phyloP scores from a whole-genome alignment of 2,113 vertebrate species.

The Chaetorhynchus papuensis region DNA sequence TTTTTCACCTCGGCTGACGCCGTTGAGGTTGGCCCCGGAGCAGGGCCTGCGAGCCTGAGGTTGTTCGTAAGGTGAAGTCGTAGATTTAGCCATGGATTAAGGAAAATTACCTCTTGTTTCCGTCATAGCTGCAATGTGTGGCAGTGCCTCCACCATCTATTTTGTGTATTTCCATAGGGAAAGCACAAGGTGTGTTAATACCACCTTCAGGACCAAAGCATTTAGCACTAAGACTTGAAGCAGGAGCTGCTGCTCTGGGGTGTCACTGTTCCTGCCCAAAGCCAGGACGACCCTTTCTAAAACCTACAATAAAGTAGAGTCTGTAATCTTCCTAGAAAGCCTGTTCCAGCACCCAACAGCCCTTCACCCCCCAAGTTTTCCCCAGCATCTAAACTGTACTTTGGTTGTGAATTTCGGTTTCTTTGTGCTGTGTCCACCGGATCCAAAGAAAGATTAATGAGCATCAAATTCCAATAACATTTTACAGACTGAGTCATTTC shows the following conservation, averaged over 20 bases:
- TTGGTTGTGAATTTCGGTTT: not conserved
- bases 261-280: not conserved
- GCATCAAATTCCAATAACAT: not conserved
- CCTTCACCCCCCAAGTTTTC: not conserved
- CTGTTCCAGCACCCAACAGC: not conserved
- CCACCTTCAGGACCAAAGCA: not conserved
- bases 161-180: not conserved
- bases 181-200: not conserved
- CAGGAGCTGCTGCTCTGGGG: not conserved
- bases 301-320: not conserved
- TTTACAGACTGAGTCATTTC: fast-evolving
- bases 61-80: not conserved
- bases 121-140: fast-evolving
- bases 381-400: not conserved
- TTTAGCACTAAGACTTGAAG: not conserved
- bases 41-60: not conserved
- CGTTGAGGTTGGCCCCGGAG: fast-evolving
- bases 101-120: not conserved
- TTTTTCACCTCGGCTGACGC: fast-evolving
- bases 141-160: fast-evolving
- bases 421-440: not conserved
- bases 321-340: too few species aligned
- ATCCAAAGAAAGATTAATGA: not conserved
- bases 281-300: not conserved
- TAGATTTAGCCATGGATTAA: fast-evolving